phyloP scores from a whole-genome alignment of 2,797 vertebrate species.

The Eulemur coronatus region DNA sequence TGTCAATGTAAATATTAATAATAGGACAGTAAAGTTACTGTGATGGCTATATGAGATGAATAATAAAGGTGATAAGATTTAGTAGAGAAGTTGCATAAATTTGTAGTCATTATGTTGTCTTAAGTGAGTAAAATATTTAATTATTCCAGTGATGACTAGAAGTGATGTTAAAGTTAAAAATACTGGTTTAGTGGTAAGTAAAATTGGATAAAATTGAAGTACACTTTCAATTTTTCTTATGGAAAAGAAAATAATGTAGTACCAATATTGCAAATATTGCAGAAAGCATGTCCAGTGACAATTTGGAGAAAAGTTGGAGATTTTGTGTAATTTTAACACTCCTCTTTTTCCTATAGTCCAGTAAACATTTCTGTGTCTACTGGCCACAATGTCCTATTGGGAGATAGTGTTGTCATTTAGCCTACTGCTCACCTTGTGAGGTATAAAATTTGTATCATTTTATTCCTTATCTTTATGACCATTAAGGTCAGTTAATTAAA shows the following conservation, averaged over 20 bases:
- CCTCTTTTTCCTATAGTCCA: background rate
- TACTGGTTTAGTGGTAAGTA: background rate
- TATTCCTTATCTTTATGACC: background rate
- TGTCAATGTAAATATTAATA: background rate
- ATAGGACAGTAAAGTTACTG: background rate
- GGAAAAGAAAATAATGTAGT: background rate
- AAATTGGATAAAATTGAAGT: background rate
- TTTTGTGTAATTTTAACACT: background rate
- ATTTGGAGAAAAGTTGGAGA: background rate
- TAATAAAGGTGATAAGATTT: background rate
- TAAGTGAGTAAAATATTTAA: background rate
- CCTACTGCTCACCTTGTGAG: background rate
- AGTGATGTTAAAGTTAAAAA: background rate
- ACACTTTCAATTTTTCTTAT: background rate
- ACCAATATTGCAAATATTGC: background rate
- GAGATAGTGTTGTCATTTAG: background rate
- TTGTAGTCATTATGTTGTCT: background rate
- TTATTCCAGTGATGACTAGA: background rate
- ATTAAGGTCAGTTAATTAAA: background rate
- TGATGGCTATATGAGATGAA: background rate
- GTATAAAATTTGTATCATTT: background rate
- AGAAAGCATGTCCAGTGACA: background rate
- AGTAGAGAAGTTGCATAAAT: background rate
- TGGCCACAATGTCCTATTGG: background rate
- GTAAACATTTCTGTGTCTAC: background rate